Base-by-base conservation (phyloP, 2,888 invertebrate species). In the Homarus gammarus region DNA sequence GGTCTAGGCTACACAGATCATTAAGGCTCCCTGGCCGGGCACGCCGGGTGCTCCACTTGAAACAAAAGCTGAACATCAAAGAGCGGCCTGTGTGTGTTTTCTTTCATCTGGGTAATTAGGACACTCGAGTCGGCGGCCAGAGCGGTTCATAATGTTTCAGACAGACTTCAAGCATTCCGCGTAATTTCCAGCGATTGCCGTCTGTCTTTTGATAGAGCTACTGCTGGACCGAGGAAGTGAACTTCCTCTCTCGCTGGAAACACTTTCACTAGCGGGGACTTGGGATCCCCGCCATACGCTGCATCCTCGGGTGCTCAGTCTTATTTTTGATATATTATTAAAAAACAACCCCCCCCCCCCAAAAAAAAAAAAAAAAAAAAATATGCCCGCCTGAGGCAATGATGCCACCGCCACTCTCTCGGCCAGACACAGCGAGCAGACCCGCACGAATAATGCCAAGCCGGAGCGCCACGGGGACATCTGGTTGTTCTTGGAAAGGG, bases 51-150 rank as follows among this genome's bases (percentile, higher is more conserved):
- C 61, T 79, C 79, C 79, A 79, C 79, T 79, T 79, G 79, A 79
- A 79, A 79, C 79, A 79, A 79, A 79, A 79, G 79, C 79, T 15
- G 36, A 38, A 79, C 79, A 79, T 79, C 79, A 79, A 79, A 79
- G 79, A 1, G 56, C 79, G 79, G 61, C 79, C 36, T 79, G 79
- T 79, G 79, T 79, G 79, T 79, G 79, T 61, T 79, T n/a, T 79
- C 79, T 79, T 79, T 79, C 79, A 79, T 79, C 79, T 79, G 79
- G 79, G 79, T 79, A 79, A 79, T 79, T 79, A 79, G 79, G 79
- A 36, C 79, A 79, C 56, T 79, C 56, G 79, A 79, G 79, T 56
- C 51, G 51, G 33, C n/a, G 61, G 61, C 36, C 79, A 79, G 79
- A 36, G 27, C 79, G 61, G 79, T 79, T 79, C 79, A 79, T 56